Evolutionary conservation across 2,113 vertebrate species (phyloP), one percentile per base, ranked within the genome.

Genomic region (Laticauda laticaudata): DNA sequence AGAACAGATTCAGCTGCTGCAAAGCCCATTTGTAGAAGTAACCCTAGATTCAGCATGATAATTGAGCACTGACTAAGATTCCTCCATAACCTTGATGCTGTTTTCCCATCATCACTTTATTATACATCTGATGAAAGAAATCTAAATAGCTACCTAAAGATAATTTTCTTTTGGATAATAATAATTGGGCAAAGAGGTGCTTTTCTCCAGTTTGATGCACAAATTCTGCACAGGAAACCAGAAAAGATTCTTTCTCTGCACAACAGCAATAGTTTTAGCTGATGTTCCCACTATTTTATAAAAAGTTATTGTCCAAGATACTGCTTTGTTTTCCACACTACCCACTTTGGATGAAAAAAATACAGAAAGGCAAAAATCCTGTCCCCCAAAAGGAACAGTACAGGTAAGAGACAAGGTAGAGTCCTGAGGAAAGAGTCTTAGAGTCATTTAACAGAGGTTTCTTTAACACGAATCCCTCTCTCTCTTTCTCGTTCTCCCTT

Each of bases 401-500:
- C 14, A 29, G 24, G 69, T 34, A 90, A 55, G 88, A 75, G 87
- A 54, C 57, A 18, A 87, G 23, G 4, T 51, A 85, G 21, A 55
- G 45, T 8, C 59, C n/a, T 51, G 23, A 93, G 55, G 43, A 87
- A 24, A 64, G 14, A 48, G 29, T 11, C 43, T 15, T 43, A 91
- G 9, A 53, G 86, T 81, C 56, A 4, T 5, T 69, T 93, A 81
- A 29, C 1, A 23, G 59, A 61, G 51, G 64, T 12, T 20, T 85
- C 61, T 92, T 94, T 91, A 92, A 85, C 53, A 87, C 26, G 51
- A 53, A 24, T 93, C 95, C 95, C 94, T 97, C 95, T 96, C 96
- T 92, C n/a, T 91, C 94, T 96, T 93, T 97, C 95, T 96, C 95
- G 97, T 91, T 97, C 94, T 97, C 94, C 96, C 96, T 57, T 81